A percentile compares a stretch with the other conserved stretches of the same genome.
These are phyloP conservation scores for Microctonus aethiopoides DNA, from an alignment of 2,888 invertebrate genomes.

Conservation along the genomic window DNA sequence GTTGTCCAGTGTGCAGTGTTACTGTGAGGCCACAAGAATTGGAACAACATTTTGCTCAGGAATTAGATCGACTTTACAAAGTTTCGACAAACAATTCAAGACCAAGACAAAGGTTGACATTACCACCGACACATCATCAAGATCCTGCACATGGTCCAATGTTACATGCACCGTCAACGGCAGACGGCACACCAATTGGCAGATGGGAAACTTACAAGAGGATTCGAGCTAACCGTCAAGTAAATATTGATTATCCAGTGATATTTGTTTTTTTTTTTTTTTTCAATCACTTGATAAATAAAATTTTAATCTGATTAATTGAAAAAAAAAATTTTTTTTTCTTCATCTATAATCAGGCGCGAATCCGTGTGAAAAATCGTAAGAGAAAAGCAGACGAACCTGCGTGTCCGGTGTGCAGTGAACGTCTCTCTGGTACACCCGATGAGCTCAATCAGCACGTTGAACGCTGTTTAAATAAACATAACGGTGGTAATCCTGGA, in stretches of 20 bases:
- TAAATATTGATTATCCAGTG: slow-evolving; percentile 69
- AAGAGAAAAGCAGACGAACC: slow-evolving; percentile 75
- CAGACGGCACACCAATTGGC: slow-evolving; percentile 70
- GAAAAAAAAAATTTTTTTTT: too few species aligned
- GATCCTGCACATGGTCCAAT: slow-evolving; percentile 61
- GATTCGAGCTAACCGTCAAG: slow-evolving; percentile 79
- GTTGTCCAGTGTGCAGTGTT: slow-evolving; percentile 90
- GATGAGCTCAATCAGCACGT: slow-evolving; percentile 80
- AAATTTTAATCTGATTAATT: too few species aligned
- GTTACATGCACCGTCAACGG: slow-evolving; percentile 65
- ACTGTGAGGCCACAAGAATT: slow-evolving; percentile 85
- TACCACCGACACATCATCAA: slow-evolving; percentile 64
- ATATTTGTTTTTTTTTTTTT: slow-evolving; percentile 1
- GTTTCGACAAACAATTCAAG: slow-evolving; percentile 65
- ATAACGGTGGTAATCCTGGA: slow-evolving; percentile 75
- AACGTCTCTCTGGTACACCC: slow-evolving; percentile 72
- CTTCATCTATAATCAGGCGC: slow-evolving; percentile 61
- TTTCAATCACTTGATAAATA: not conserved
- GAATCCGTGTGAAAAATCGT: slow-evolving; percentile 72
- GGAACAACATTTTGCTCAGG: slow-evolving; percentile 83
- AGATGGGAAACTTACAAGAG: slow-evolving; percentile 82
- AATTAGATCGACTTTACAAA: slow-evolving; percentile 79
- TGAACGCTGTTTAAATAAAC: slow-evolving; percentile 75
- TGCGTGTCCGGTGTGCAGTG: slow-evolving; percentile 86
- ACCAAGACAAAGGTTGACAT: slow-evolving; percentile 59